A percentile compares a stretch with the other conserved stretches of the same genome.
Evolutionary conservation across 2,888 invertebrate species (phyloP).

Genomic region (Julus scandinavius): DNA sequence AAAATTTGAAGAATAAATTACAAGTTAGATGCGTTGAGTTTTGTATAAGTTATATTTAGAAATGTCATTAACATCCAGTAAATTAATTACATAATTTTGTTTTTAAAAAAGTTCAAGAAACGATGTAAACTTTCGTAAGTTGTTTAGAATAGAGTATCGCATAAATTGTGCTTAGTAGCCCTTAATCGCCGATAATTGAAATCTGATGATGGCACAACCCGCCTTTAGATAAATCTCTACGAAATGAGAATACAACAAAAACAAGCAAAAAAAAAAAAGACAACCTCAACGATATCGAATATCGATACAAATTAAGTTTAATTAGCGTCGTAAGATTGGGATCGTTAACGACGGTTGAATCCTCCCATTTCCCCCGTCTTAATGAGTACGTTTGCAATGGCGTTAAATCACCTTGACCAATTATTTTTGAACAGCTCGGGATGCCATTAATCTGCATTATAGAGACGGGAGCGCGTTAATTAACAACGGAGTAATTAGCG

Average conservation of each 20-base stretch:
- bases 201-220: conserved; percentile 1
- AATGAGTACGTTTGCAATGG: neutral
- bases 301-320: neutral
- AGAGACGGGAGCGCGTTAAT: conserved; percentile 5
- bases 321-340: neutral
- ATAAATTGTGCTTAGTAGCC: neutral
- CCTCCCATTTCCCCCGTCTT: neutral
- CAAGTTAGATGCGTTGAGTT: no score
- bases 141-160: no score
- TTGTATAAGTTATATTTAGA: no score
- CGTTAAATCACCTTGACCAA: conserved; percentile 21
- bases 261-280: neutral
- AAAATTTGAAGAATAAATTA: no score
- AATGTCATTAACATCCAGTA: no score
- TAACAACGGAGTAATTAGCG: conserved; percentile 16
- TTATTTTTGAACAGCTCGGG: conserved; percentile 22
- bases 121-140: no score
- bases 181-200: neutral
- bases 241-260: neutral
- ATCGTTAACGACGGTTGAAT: conserved; percentile 4
- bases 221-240: neutral
- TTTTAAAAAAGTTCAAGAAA: no score
- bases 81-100: no score
- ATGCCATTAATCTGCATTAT: conserved; percentile 21
- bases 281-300: conserved; percentile 6